Conservation (phyloP, 2,888 invertebrate genomes). For the Plutella xylostella region DNA sequence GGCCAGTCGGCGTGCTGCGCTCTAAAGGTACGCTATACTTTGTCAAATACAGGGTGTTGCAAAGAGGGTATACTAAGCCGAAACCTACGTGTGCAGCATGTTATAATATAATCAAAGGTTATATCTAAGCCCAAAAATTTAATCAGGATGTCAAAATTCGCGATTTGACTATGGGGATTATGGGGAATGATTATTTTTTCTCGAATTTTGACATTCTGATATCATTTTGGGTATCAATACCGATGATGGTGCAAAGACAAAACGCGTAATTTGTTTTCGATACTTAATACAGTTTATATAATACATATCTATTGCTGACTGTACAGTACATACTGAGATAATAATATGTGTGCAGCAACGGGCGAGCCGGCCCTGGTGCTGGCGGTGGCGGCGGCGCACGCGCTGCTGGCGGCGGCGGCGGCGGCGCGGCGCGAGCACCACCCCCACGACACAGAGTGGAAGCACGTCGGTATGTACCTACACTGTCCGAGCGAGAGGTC, state of each 20-base stretch:
- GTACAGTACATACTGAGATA: no score
- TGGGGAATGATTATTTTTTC: neutral
- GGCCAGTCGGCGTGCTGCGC: slow-evolving; percentile 72
- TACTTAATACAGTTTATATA: no score
- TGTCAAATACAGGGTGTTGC: no score
- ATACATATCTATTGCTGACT: no score
- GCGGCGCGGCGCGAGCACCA: slow-evolving; percentile 73
- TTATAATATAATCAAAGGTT: no score
- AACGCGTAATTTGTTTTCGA: no score
- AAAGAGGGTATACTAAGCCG: no score
- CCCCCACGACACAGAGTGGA: slow-evolving; percentile 61
- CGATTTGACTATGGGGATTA: neutral
- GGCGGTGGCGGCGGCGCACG: slow-evolving; percentile 60
- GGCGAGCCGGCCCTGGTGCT: slow-evolving; percentile 67
- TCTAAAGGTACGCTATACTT: slow-evolving; percentile 70
- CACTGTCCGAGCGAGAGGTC: neutral
- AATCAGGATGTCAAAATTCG: neutral
- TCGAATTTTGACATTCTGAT: no score
- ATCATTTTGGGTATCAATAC: neutral
- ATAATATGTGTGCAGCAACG: no score
- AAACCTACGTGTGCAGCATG: no score
- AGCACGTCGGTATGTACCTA: slow-evolving; percentile 62
- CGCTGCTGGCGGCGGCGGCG: slow-evolving; percentile 72
- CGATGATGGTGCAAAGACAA: no score
- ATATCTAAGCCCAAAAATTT: no score